A percentile compares a stretch with the other conserved stretches of the same genome.
These are phyloP conservation scores for Hydrotaea cyrtoneurina DNA, from an alignment of 2,888 invertebrate genomes.

Conservation along the genomic window DNA sequence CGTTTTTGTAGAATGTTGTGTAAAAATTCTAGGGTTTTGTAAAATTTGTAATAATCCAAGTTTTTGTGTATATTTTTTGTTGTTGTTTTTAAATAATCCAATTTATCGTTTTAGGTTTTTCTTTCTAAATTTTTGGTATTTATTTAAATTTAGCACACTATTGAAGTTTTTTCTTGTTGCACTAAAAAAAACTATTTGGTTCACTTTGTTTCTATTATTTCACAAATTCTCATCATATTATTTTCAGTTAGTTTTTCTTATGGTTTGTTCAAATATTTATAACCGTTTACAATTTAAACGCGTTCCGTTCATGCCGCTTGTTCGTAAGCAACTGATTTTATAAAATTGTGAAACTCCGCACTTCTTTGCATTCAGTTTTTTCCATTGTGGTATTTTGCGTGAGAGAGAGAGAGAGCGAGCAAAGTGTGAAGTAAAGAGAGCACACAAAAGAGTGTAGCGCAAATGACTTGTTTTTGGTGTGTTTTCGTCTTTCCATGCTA, in stretches of 20 bases:
- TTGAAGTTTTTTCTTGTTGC: constrained; percentile 15
- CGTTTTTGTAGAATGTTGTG: constrained; percentile 29
- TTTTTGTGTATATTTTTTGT: constrained; percentile 26
- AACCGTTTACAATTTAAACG: constrained; percentile 52
- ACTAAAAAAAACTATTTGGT: constrained; percentile 45
- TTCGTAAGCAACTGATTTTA: constrained; percentile 75
- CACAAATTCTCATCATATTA: constrained; percentile 22
- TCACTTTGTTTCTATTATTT: constrained; percentile 19
- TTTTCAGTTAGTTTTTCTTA: constrained; percentile 67
- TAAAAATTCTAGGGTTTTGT: neutral
- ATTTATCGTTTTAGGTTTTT: constrained; percentile 21
- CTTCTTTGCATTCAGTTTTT: constrained; percentile 43
- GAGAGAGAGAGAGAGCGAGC: constrained; percentile 63
- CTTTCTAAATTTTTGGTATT: constrained; percentile 1
- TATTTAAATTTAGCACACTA: neutral
- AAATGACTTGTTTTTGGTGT: constrained; percentile 50
- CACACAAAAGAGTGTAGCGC: constrained; percentile 37
- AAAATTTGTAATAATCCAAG: constrained; percentile 27
- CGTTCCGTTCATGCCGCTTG: constrained; percentile 73
- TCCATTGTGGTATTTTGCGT: constrained; percentile 26
- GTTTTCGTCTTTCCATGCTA: neutral
- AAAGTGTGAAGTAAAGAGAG: neutral
- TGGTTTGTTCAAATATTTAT: constrained; percentile 36
- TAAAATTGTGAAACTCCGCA: constrained; percentile 67
- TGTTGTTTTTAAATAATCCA: constrained; percentile 37